Evolutionary conservation across 1,140 invertebrate genomes (phyloP).

Genomic region (Armadillidium nasatum): DNA sequence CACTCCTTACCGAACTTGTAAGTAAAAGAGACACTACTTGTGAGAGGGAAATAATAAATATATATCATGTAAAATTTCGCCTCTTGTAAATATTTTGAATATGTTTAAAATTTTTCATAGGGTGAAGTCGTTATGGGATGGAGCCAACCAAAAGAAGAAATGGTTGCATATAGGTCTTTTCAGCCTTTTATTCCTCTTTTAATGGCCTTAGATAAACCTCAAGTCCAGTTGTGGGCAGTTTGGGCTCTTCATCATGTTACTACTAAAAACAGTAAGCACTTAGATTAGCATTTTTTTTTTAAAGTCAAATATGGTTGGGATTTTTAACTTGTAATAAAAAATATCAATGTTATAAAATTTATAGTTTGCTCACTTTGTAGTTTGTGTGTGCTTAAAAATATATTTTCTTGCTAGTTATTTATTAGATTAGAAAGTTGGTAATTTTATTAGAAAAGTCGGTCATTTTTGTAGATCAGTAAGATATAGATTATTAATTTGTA

Average conservation of each 20-base stretch:
- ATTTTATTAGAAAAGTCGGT: too few relatives aligned
- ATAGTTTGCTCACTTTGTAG: too few relatives aligned
- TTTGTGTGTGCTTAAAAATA: too few relatives aligned
- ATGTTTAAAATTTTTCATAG: constrained; percentile 47
- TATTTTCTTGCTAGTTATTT: too few relatives aligned
- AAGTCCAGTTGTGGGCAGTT: constrained; percentile 74
- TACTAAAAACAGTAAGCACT: constrained; percentile 65
- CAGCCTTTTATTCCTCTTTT: constrained; percentile 70
- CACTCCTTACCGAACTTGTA: constrained; percentile 58
- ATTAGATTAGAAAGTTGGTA: too few relatives aligned
- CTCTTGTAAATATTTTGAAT: too few relatives aligned
- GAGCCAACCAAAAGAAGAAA: constrained; percentile 69
- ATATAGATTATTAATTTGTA: too few relatives aligned
- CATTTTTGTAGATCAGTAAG: too few relatives aligned
- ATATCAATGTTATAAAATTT: constrained; percentile 34
- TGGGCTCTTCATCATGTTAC: constrained; percentile 81
- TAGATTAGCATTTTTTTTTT: background rate
- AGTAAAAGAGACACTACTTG: constrained; percentile 22
- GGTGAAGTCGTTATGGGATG: constrained; percentile 61
- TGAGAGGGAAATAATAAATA: too few relatives aligned
- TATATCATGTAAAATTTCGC: too few relatives aligned
- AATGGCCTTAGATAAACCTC: constrained; percentile 52
- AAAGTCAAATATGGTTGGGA: too few relatives aligned
- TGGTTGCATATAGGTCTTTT: constrained; percentile 80
- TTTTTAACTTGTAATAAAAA: too few relatives aligned